A percentile compares a stretch with the other conserved stretches of the same genome.
These are phyloP conservation scores for Linepithema humile DNA, from an alignment of 1,140 invertebrate species.

Conservation along the genomic window DNA sequence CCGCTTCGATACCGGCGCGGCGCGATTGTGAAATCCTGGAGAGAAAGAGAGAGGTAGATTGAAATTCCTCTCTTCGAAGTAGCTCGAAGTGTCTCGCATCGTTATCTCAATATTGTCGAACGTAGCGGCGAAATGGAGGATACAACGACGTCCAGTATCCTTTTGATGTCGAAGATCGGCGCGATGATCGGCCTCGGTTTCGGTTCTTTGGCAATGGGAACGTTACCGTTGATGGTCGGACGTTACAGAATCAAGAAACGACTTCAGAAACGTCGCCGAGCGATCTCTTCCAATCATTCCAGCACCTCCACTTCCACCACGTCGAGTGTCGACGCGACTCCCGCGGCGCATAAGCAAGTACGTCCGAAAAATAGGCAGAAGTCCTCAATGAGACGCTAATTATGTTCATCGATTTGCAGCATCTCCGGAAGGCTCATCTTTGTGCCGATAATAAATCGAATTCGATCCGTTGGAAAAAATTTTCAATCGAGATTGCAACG, in stretches of 20 bases:
- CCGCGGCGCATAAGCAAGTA: conserved; percentile 64
- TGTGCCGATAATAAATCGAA: not conserved
- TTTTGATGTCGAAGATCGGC: conserved; percentile 84
- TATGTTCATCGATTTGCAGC: not conserved
- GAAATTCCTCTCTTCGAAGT: not conserved
- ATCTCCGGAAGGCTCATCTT: conserved; percentile 26
- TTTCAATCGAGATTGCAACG: not conserved
- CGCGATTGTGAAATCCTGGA: not conserved
- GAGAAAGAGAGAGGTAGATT: not conserved
- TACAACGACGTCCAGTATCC: conserved; percentile 56
- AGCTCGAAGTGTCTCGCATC: not conserved
- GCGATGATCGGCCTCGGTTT: conserved; percentile 85
- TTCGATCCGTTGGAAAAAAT: not conserved
- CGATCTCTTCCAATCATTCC: conserved; percentile 77
- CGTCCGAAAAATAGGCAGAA: conserved; percentile 11
- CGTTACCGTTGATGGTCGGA: conserved; percentile 84
- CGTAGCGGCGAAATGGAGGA: conserved; percentile 44
- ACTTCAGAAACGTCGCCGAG: conserved; percentile 70
- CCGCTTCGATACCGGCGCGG: not conserved
- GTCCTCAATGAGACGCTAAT: not conserved
- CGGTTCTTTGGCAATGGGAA: conserved; percentile 84
- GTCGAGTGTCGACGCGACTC: conserved; percentile 30
- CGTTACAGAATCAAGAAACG: conserved; percentile 77
- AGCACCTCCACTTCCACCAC: conserved; percentile 73
- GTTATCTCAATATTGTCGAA: not conserved